Conservation (phyloP, 2,888 invertebrate genomes). For the Drosophila prolongata region DNA sequence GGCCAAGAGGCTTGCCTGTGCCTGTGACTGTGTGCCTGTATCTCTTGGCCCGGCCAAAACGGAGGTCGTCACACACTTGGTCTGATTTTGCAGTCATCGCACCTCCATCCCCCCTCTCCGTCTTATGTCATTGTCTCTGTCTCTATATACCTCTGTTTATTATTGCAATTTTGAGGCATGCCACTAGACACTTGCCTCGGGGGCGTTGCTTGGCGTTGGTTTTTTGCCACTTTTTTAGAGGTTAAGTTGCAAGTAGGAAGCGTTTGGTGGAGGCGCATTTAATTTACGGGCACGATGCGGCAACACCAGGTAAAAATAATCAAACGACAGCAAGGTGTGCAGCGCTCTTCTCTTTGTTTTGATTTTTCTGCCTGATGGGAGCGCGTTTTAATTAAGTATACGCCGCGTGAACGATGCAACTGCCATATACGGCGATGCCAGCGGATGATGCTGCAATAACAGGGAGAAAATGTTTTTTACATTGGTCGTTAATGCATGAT, state of each 20-base stretch:
- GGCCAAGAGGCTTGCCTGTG: conserved; percentile 63
- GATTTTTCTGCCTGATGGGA: conserved; percentile 28
- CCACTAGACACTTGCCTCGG: conserved; percentile 57
- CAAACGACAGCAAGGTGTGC: conserved; percentile 31
- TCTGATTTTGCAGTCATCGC: conserved; percentile 60
- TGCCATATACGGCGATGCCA: conserved; percentile 25
- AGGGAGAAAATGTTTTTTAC: not conserved
- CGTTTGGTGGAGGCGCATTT: conserved; percentile 67
- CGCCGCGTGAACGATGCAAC: conserved; percentile 39
- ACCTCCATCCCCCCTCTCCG: conserved; percentile 1
- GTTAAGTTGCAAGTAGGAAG: conserved; percentile 76
- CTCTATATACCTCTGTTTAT: conserved; percentile 19
- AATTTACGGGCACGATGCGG: conserved; percentile 66
- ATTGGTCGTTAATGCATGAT: not conserved
- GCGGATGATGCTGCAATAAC: conserved; percentile 42
- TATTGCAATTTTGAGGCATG: conserved; percentile 63
- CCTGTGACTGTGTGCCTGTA: conserved; percentile 5
- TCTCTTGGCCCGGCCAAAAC: conserved; percentile 38
- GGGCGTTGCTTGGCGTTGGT: conserved; percentile 60
- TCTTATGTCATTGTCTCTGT: conserved; percentile 20
- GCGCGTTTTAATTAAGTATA: conserved; percentile 47
- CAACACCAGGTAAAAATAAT: conserved; percentile 27
- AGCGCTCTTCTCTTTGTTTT: conserved; percentile 16
- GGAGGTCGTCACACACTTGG: conserved; percentile 77
- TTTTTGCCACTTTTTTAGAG: conserved; percentile 61